A percentile compares a stretch with the other conserved stretches of the same genome.
These are phyloP conservation scores for Napeogenes sylphis DNA, from an alignment of 2,888 invertebrate genomes.

Conservation along the genomic window DNA sequence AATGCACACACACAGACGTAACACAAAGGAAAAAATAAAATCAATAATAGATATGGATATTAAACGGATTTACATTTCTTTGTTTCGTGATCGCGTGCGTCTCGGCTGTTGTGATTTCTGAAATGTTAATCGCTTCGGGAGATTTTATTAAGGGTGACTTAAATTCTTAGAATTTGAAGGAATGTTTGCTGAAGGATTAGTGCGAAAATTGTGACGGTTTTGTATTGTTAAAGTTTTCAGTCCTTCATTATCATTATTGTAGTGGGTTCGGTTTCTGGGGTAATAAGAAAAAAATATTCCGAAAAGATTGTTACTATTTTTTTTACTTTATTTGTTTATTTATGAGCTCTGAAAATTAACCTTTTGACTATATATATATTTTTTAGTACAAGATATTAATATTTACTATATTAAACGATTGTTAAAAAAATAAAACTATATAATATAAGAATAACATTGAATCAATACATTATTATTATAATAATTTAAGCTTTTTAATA, in stretches of 20 bases:
- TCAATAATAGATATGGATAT: constrained; percentile 49
- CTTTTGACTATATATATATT: no score
- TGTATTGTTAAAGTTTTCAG: constrained; percentile 14
- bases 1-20: constrained; percentile 57
- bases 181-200: constrained; percentile 27
- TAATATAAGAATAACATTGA: no score
- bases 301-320: background rate
- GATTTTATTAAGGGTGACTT: constrained; percentile 60
- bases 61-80: constrained; percentile 61
- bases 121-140: constrained; percentile 66
- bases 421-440: no score
- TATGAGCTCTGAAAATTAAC: constrained; percentile 3
- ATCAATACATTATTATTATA: no score
- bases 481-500: no score
- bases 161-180: constrained; percentile 45
- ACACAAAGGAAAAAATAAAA: constrained; percentile 58
- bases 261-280: constrained; percentile 15
- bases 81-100: constrained; percentile 64
- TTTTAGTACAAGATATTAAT: no score
- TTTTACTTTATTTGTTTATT: constrained; percentile 3
- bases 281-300: constrained; percentile 12
- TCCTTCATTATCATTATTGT: constrained; percentile 14
- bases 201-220: constrained; percentile 22
- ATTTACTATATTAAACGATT: no score
- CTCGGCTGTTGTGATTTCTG: constrained; percentile 62